Evolutionary conservation across 2,113 vertebrate species (phyloP).

Genomic region (Macquaria ambigua): DNA sequence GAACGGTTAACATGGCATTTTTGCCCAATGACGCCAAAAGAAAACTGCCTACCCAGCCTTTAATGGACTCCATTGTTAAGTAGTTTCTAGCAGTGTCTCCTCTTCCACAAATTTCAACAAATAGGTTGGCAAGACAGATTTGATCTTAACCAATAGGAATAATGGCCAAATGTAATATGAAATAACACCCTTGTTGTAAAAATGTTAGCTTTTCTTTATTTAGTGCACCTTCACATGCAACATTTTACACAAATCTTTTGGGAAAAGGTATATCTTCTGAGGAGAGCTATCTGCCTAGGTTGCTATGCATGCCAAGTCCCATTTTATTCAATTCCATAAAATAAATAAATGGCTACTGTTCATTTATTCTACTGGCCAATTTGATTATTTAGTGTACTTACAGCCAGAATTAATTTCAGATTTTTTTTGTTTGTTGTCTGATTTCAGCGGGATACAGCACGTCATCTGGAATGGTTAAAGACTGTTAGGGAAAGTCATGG

Average conservation of each 20-base stretch:
- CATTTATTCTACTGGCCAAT: neutral
- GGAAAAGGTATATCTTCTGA: neutral
- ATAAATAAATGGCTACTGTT: neutral
- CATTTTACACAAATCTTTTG: neutral
- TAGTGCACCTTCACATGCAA: neutral
- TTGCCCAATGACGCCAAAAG: too few species aligned
- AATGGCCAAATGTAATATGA: too few species aligned
- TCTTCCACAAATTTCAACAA: neutral
- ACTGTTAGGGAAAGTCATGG: constrained; percentile 93
- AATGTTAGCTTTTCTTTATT: neutral
- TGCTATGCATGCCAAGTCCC: neutral
- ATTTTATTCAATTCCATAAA: neutral
- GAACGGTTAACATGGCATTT: too few species aligned
- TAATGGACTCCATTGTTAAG: neutral
- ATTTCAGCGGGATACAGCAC: constrained; percentile 88
- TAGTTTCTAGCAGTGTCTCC: neutral
- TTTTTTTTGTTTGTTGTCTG: neutral
- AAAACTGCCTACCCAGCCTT: neutral
- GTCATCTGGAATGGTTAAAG: constrained; percentile 90
- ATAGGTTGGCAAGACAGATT: too few species aligned
- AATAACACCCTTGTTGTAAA: too few species aligned
- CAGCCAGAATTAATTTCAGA: neutral
- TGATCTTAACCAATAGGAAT: neutral
- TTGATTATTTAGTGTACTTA: neutral
- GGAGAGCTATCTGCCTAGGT: neutral